Conservation (phyloP, 2,113 vertebrate genomes). For the Hippocampus barbouri region DNA sequence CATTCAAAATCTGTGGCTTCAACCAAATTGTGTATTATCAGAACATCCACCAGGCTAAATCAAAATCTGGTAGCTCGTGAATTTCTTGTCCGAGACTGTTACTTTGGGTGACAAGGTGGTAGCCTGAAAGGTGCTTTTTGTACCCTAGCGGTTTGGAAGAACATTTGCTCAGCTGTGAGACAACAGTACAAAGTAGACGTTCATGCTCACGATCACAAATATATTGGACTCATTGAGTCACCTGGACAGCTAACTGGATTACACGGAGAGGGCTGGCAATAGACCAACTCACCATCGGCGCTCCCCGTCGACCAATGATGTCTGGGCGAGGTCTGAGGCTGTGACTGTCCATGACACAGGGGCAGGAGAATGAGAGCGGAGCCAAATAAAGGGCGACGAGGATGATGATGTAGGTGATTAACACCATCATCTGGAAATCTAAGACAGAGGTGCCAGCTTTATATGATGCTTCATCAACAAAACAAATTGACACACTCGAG, state of each 20-base stretch:
- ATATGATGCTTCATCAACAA: neutral
- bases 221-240: neutral
- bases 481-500: neutral
- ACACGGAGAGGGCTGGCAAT: slow-evolving; percentile 21
- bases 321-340: slow-evolving; percentile 79
- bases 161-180: slow-evolving; percentile 27
- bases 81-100: too few species aligned
- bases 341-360: slow-evolving; percentile 90
- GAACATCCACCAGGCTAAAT: too few species aligned
- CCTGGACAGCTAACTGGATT: slow-evolving; percentile 21
- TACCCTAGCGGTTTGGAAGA: slow-evolving; percentile 7
- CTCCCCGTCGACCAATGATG: slow-evolving; percentile 84
- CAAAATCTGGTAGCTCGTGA: too few species aligned
- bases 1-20: too few species aligned
- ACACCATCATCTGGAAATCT: slow-evolving; percentile 82
- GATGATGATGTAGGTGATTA: slow-evolving; percentile 76
- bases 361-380: slow-evolving; percentile 88
- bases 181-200: slow-evolving; percentile 13
- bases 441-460: neutral
- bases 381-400: slow-evolving; percentile 82
- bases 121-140: neutral
- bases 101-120: neutral
- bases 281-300: slow-evolving; percentile 81
- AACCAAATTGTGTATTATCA: too few species aligned
- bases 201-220: neutral